A percentile compares a stretch with the other conserved stretches of the same genome.
These are phyloP conservation scores for Ditylenchus dipsaci DNA, from an alignment of 1,140 invertebrate genomes.

Conservation along the genomic window DNA sequence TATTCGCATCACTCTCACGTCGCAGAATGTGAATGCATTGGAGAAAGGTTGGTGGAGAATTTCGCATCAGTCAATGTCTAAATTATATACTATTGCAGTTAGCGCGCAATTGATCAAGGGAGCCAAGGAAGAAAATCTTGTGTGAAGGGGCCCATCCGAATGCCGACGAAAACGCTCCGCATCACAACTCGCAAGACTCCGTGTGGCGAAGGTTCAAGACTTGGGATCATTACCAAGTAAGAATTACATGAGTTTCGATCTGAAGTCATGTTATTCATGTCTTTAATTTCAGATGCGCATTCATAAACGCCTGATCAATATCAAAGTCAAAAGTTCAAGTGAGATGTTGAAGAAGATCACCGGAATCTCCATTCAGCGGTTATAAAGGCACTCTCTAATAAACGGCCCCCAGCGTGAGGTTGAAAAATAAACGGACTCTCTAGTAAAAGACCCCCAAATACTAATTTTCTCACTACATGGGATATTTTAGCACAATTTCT, in stretches of 20 bases:
- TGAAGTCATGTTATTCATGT: conserved; percentile 67
- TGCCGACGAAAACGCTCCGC: conserved; percentile 87
- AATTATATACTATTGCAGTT: conserved; percentile 68
- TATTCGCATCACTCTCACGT: conserved; percentile 94
- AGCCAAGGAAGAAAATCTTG: conserved; percentile 91
- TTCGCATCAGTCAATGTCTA: conserved; percentile 79
- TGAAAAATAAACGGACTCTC: too few species aligned
- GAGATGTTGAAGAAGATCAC: conserved; percentile 99
- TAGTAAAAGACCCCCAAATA: too few species aligned
- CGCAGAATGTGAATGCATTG: conserved; percentile 87
- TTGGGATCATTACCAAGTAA: conserved; percentile 73
- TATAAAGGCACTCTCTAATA: conserved; percentile 98
- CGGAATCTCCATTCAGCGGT: conserved; percentile 96
- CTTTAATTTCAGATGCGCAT: conserved; percentile 75
- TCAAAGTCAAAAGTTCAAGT: conserved; percentile 74
- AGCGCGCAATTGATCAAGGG: conserved; percentile 88
- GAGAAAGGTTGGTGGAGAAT: conserved; percentile 73
- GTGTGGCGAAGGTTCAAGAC: conserved; percentile 99
- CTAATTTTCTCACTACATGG: too few species aligned
- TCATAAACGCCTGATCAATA: conserved; percentile 95
- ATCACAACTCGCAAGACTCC: conserved; percentile 99
- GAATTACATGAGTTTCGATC: neutral
- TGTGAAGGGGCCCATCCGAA: conserved; percentile 89
- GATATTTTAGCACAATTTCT: too few species aligned
- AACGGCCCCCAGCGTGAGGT: too few species aligned